Evolutionary conservation across 30 jellyfish, hydroid and myxozoan genomes (phyloP).

Genomic region (Haliclystus octoradiatus): DNA sequence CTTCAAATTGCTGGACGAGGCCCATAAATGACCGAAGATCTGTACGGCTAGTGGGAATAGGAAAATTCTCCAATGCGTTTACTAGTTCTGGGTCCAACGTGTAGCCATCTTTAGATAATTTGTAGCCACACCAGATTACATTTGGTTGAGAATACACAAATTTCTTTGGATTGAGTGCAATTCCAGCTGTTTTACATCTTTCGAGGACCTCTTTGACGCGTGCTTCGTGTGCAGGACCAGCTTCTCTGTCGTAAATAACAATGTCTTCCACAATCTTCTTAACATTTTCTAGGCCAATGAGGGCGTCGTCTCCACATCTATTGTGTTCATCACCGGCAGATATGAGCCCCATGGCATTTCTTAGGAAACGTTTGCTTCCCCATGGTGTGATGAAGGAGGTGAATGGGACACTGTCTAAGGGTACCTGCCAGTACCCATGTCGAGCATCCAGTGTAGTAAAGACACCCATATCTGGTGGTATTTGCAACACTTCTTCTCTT

Average conservation of each 20-base stretch:
- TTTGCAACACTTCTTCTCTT: not conserved
- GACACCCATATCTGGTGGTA: not conserved
- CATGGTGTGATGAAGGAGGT: not conserved
- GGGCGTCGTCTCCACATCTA: not conserved
- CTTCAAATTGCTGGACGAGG: not conserved
- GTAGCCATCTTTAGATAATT: not conserved
- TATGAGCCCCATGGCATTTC: conserved; percentile 2
- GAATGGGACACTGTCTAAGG: too few species aligned
- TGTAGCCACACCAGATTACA: not conserved
- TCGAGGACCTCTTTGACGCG: not conserved
- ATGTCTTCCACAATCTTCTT: not conserved
- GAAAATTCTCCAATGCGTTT: not conserved
- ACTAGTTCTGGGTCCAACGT: not conserved
- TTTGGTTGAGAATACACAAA: not conserved
- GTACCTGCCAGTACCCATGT: not conserved
- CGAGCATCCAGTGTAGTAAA: not conserved
- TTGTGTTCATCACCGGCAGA: not conserved
- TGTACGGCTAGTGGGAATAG: not conserved
- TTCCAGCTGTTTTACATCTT: not conserved
- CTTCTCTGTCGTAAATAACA: not conserved
- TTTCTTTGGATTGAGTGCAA: not conserved
- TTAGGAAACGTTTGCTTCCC: not conserved
- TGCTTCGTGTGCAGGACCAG: not conserved
- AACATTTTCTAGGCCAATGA: not conserved
- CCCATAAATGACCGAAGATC: not conserved